phyloP scores from a whole-genome alignment of 2,888 invertebrate species.

The Troilus luridus region DNA sequence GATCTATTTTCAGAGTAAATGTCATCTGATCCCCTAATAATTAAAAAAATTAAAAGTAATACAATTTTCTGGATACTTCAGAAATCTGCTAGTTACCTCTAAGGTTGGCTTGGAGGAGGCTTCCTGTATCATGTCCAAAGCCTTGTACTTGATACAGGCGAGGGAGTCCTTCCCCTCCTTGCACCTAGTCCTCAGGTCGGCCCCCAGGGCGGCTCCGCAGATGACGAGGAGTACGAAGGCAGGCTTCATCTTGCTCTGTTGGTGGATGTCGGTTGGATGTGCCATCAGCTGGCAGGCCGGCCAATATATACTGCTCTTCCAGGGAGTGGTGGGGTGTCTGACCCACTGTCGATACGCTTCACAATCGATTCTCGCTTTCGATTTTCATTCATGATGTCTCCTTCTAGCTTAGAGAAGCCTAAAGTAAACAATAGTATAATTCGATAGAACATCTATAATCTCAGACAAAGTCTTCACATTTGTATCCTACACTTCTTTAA shows the following conservation, averaged over 20 bases:
- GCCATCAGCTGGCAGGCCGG: background rate
- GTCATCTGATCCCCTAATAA: no score
- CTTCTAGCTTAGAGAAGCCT: background rate
- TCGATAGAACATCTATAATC: background rate
- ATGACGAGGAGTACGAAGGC: conserved; percentile 48
- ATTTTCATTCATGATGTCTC: background rate
- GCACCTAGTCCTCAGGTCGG: conserved; percentile 81
- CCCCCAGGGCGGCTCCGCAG: conserved; percentile 48
- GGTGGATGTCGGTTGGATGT: background rate
- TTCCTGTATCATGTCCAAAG: conserved; percentile 83
- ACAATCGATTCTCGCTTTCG: background rate
- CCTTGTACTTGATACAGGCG: conserved; percentile 87
- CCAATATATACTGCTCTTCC: conserved; percentile 6
- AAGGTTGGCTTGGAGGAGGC: conserved; percentile 73
- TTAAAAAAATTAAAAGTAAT: no score
- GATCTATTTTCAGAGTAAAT: no score
- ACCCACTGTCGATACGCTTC: background rate
- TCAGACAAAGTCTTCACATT: no score
- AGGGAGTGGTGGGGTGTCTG: conserved; percentile 30
- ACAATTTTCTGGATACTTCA: background rate
- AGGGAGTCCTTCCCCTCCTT: conserved; percentile 82
- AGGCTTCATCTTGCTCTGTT: conserved; percentile 9
- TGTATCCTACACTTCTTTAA: no score
- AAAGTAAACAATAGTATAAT: background rate
- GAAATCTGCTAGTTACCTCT: conserved; percentile 50